Conservation (phyloP, 2,888 invertebrate genomes). For the Molorchus minor region DNA sequence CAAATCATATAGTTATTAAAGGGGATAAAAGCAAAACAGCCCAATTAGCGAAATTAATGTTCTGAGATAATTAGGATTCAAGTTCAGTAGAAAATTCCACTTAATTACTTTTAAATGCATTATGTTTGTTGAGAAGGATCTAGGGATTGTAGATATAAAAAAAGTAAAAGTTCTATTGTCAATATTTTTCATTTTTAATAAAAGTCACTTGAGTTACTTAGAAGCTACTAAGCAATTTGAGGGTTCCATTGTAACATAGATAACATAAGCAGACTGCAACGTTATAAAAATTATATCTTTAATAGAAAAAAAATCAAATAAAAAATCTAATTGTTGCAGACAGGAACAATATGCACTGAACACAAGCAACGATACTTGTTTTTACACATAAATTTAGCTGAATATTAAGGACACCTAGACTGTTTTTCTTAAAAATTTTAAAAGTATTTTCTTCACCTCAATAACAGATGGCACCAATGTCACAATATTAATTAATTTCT, state of each 20-base stretch:
- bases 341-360: neutral
- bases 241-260: conserved; percentile 6
- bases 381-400: too few species aligned
- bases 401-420: conserved; percentile 5
- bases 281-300: conserved; percentile 9
- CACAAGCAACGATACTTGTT: too few species aligned
- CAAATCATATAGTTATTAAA: too few species aligned
- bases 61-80: neutral
- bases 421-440: conserved; percentile 9
- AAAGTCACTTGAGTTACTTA: neutral
- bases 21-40: neutral
- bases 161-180: neutral
- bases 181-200: neutral
- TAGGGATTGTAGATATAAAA: neutral
- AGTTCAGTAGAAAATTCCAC: neutral
- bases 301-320: conserved; percentile 3
- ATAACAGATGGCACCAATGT: neutral
- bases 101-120: neutral
- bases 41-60: neutral
- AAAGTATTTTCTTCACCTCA: neutral
- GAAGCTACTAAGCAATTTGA: neutral
- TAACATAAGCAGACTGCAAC: conserved; percentile 13
- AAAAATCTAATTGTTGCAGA: conserved; percentile 7
- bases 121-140: neutral
- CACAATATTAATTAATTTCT: conserved; percentile 5